phyloP scores from a whole-genome alignment of 2,888 invertebrate genomes.

The Tuta absoluta region DNA sequence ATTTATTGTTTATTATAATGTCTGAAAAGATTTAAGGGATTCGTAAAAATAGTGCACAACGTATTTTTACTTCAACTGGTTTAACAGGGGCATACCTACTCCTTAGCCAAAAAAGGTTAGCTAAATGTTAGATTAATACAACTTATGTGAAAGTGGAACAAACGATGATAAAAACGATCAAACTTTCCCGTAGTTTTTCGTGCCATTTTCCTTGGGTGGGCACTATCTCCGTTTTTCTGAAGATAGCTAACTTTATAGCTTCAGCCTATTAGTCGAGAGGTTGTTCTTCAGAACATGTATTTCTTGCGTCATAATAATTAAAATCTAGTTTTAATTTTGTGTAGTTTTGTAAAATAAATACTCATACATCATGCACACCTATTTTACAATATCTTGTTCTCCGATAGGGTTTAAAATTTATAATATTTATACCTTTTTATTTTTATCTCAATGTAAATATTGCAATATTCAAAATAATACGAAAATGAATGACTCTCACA shows the following conservation, averaged over 20 bases:
- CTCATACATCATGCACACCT: no score
- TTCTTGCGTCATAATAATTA: constrained; percentile 49
- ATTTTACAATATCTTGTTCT: no score
- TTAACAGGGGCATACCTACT: not conserved
- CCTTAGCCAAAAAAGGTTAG: not conserved
- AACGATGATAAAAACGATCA: not conserved
- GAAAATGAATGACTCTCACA: not conserved
- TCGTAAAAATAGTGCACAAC: no score
- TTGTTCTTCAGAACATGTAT: not conserved
- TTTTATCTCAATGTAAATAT: no score
- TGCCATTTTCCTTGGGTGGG: constrained; percentile 14
- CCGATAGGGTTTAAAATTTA: no score
- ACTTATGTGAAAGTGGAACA: constrained; percentile 17
- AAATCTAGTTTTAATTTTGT: constrained; percentile 57
- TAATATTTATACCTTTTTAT: no score
- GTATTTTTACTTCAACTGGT: no score
- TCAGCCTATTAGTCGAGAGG: not conserved
- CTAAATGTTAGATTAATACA: constrained; percentile 26
- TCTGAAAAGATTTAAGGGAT: no score
- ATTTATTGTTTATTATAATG: no score
- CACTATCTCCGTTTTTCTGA: constrained; percentile 16
- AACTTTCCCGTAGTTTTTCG: constrained; percentile 24
- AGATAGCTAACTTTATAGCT: constrained; percentile 32
- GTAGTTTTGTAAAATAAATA: no score
- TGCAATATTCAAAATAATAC: no score